Base-by-base conservation (phyloP, 2,113 vertebrate species). In the Pteruthius melanotis region DNA sequence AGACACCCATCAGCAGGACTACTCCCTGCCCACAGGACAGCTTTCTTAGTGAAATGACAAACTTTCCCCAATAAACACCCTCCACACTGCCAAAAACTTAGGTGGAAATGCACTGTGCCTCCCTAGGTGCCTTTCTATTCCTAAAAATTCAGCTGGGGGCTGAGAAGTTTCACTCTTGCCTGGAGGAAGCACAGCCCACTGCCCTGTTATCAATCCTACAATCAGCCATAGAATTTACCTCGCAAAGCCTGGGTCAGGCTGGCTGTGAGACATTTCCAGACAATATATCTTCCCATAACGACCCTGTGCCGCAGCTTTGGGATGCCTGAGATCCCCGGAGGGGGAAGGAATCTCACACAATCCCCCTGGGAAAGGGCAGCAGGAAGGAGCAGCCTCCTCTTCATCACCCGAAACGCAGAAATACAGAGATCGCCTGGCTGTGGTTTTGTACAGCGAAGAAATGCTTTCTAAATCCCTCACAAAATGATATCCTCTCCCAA, bases 311-410 rank as follows among this genome's bases (percentile, higher is more conserved):
- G 65, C 90, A 91, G 50, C n/a, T 68, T 90, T 37, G n/a, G 83
- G 82, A 75, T 81, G 60, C 80, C 88, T 59, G 68, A 5, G 4
- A 88, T 60, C 64, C 76, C 65, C 69, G 2, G 40, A 24, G n/a
- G 28, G 65, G 30, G 31, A 56, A 72, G 57, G 90, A 78, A 95
- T 95, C 82, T 83, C 19, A 86, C 69, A 75, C 69, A 18, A 35
- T 33, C 52, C 76, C 76, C 53, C 54, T 8, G 24, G 85, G 52
- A 68, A 77, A 90, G 49, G 49, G 71, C 24, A 81, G 74, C 54
- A 39, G 1, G 0, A n/a, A 35, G 20, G 15, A 83, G 68, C n/a
- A 37, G 71, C 33, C 39, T 70, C 47, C 61, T 31, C 47, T 45
- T 60, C 28, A n/a, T 35, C 39, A 28, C 50, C 21, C 75, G 6